These are phyloP conservation scores for Lepus americanus DNA, from an alignment of 2,113 vertebrate genomes.

Conservation along the genomic window DNA sequence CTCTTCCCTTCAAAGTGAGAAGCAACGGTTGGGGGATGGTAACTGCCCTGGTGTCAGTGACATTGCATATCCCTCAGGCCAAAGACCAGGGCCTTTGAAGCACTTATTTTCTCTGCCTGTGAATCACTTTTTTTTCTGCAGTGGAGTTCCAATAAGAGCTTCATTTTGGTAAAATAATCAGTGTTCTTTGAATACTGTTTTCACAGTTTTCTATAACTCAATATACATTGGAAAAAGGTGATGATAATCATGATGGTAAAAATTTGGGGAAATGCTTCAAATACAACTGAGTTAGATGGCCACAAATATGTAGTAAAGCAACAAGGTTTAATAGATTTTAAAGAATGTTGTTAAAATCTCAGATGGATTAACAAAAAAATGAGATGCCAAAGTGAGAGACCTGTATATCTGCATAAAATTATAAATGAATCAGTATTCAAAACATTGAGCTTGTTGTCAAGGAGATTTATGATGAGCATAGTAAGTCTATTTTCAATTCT, in stretches of 20 bases:
- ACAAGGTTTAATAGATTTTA: not conserved
- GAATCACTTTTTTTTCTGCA: not conserved
- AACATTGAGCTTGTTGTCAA: slow-evolving; percentile 53
- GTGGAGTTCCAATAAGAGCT: not conserved
- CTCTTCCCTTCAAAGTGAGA: slow-evolving; percentile 56
- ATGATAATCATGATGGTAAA: not conserved
- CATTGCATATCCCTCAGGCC: not conserved
- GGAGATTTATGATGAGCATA: slow-evolving; percentile 75
- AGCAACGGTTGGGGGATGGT: slow-evolving; percentile 36
- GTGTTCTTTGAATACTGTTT: slow-evolving; percentile 55
- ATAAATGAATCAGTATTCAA: slow-evolving; percentile 67
- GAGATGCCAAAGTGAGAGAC: slow-evolving; percentile 62
- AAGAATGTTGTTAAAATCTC: slow-evolving; percentile 19
- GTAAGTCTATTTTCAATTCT: slow-evolving; percentile 75
- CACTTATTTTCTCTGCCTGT: not conserved
- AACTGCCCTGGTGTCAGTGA: not conserved
- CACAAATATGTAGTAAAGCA: slow-evolving; percentile 50
- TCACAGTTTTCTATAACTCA: slow-evolving; percentile 32
- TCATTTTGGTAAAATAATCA: slow-evolving; percentile 3
- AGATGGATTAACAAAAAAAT: slow-evolving; percentile 25
- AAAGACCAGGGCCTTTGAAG: not conserved
- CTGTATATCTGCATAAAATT: slow-evolving; percentile 47
- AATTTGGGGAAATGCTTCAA: slow-evolving; percentile 36
- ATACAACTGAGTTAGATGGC: not conserved
- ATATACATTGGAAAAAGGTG: slow-evolving; percentile 7